Evolutionary conservation across 2,797 vertebrate genomes (phyloP).

Genomic region (Bovichtus variegatus): DNA sequence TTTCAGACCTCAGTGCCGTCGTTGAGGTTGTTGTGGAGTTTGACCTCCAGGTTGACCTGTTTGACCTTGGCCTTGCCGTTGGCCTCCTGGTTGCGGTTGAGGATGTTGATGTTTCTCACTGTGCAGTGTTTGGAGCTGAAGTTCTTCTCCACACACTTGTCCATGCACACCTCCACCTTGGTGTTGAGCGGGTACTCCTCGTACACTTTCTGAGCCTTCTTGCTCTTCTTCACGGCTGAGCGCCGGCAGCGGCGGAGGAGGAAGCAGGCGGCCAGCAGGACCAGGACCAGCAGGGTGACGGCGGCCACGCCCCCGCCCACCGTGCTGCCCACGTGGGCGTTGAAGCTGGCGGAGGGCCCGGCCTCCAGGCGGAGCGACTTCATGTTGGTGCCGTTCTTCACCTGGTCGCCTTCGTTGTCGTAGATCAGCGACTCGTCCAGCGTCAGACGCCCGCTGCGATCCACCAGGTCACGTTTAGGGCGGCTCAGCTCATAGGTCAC

Average conservation of each 20-base stretch:
- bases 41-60: slow-evolving; percentile 93
- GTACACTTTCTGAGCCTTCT: slow-evolving; percentile 60
- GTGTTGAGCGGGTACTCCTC: slow-evolving; percentile 94
- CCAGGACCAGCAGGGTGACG: slow-evolving; percentile 86
- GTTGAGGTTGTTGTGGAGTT: slow-evolving; percentile 93
- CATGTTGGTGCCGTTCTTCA: slow-evolving; percentile 99
- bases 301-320: slow-evolving; percentile 91
- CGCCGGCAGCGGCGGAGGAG: slow-evolving; percentile 86
- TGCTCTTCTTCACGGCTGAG: slow-evolving; percentile 80
- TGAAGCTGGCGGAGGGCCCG: slow-evolving; percentile 83
- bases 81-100: slow-evolving; percentile 79
- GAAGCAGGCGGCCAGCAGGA: slow-evolving; percentile 88
- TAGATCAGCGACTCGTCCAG: slow-evolving; percentile 96
- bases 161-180: slow-evolving; percentile 90
- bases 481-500: slow-evolving; percentile 79
- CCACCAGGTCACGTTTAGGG: slow-evolving; percentile 87
- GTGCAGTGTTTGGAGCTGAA: slow-evolving; percentile 89
- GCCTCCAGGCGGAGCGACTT: slow-evolving; percentile 91
- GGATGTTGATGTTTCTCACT: slow-evolving; percentile 88
- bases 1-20: slow-evolving; percentile 95
- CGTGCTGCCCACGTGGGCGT: slow-evolving; percentile 88
- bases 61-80: slow-evolving; percentile 85
- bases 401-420: slow-evolving; percentile 95
- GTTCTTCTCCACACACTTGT: slow-evolving; percentile 86
- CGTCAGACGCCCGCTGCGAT: slow-evolving; percentile 77